Evolutionary conservation across 2,888 invertebrate species (phyloP).

Genomic region (Drosophila diplacantha): DNA sequence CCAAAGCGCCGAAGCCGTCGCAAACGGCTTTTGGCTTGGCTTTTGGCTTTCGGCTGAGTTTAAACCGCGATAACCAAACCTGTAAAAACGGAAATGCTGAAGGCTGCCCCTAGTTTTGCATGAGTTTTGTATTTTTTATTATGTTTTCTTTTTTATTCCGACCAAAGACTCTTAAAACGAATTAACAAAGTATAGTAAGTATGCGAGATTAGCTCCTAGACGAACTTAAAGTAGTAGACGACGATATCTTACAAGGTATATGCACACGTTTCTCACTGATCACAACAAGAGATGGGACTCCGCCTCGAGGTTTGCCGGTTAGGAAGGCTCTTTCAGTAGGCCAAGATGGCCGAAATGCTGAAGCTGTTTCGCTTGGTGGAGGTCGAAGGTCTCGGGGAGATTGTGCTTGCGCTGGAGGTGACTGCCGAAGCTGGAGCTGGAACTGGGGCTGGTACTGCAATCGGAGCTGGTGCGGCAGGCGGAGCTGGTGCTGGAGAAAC

Average conservation of each 20-base stretch:
- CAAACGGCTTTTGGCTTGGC: conserved; percentile 16
- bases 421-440: conserved; percentile 1
- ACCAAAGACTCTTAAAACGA: conserved; percentile 44
- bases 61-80: conserved; percentile 46
- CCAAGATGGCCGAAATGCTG: conserved; percentile 78
- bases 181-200: conserved; percentile 48
- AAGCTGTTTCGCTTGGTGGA: conserved; percentile 74
- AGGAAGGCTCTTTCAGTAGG: conserved; percentile 48
- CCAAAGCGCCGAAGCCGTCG: conserved; percentile 49
- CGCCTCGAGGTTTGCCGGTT: background rate
- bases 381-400: conserved; percentile 43
- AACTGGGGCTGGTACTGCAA: conserved; percentile 14
- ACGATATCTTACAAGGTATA: conserved; percentile 21
- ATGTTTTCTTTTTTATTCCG: conserved; percentile 15
- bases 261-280: conserved; percentile 60
- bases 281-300: conserved; percentile 44
- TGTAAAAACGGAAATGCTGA: conserved; percentile 66
- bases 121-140: conserved; percentile 1
- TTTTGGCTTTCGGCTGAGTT: conserved; percentile 2
- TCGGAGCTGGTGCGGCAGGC: conserved; percentile 4
- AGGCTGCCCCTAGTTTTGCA: conserved; percentile 41
- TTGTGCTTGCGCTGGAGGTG: conserved; percentile 21
- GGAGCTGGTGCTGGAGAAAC: conserved; percentile 6
- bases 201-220: conserved; percentile 30
- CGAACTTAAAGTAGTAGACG: conserved; percentile 9